A percentile compares a stretch with the other conserved stretches of the same genome.
These are phyloP conservation scores for Spisula subtruncata DNA, from an alignment of 2,888 invertebrate genomes.

Conservation along the genomic window DNA sequence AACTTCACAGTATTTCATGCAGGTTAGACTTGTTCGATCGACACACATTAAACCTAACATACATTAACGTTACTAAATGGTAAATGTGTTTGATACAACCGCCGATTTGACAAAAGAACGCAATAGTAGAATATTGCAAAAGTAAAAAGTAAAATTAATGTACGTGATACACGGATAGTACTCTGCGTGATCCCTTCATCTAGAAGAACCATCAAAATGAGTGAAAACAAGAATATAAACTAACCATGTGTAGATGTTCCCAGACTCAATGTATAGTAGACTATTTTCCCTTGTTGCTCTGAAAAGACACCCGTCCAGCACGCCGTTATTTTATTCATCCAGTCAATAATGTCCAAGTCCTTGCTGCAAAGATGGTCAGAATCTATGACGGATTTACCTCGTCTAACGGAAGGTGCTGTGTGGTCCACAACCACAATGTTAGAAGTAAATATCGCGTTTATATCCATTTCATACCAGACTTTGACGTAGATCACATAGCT, in stretches of 20 bases:
- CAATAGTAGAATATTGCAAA: too few relatives aligned
- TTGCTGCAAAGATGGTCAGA: conserved; percentile 58
- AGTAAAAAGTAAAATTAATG: too few relatives aligned
- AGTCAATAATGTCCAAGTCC: conserved; percentile 72
- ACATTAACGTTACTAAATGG: too few relatives aligned
- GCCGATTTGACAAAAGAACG: background rate
- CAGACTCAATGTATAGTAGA: conserved; percentile 52
- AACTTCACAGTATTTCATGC: background rate
- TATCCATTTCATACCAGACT: conserved; percentile 66
- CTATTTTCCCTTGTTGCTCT: conserved; percentile 46
- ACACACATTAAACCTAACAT: background rate
- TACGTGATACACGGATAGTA: too few relatives aligned
- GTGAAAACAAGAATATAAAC: background rate
- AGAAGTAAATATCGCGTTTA: conserved; percentile 59
- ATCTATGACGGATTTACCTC: conserved; percentile 68
- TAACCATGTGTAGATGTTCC: conserved; percentile 63
- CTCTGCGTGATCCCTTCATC: too few relatives aligned
- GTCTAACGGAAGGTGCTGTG: conserved; percentile 67
- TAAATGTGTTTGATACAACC: background rate
- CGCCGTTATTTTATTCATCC: conserved; percentile 62
- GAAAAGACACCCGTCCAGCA: conserved; percentile 73
- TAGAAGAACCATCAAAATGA: too few relatives aligned
- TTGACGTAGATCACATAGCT: conserved; percentile 60
- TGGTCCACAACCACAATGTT: conserved; percentile 67
- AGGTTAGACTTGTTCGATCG: background rate